phyloP scores from a whole-genome alignment of 2,797 vertebrate genomes.

The Sorex maritimensis region DNA sequence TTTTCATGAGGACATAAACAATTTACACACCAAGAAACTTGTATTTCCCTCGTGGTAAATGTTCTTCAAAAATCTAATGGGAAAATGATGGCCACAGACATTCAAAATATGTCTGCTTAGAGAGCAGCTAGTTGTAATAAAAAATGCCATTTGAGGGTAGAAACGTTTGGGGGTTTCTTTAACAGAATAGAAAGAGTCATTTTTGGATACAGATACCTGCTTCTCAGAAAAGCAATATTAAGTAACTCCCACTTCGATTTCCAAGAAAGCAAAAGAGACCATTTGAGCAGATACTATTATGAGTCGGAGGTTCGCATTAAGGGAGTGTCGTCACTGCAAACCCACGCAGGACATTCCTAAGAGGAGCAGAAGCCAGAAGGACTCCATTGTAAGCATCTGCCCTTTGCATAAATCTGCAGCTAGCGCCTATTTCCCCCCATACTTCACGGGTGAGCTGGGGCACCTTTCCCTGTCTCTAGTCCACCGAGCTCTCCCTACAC shows the following conservation, averaged over 20 bases:
- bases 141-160: slow-evolving; percentile 33
- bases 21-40: slow-evolving; percentile 72
- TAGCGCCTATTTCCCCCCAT: no score
- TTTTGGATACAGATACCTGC: slow-evolving; percentile 76
- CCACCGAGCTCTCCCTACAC: no score
- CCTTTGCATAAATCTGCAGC: no score
- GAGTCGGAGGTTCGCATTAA: slow-evolving; percentile 70
- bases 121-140: slow-evolving; percentile 42
- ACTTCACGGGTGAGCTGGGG: rapidly evolving
- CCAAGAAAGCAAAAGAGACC: slow-evolving; percentile 77
- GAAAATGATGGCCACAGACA: slow-evolving; percentile 52
- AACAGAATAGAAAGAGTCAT: slow-evolving; percentile 47
- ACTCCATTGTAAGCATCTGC: rapidly evolving
- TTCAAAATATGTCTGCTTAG: slow-evolving; percentile 60
- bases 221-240: slow-evolving; percentile 79
- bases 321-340: slow-evolving; percentile 14
- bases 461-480: not conserved
- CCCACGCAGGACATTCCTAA: not conserved
- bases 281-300: slow-evolving; percentile 69
- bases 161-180: slow-evolving; percentile 65
- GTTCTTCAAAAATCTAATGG: slow-evolving; percentile 76
- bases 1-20: slow-evolving; percentile 82
- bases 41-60: slow-evolving; percentile 72
- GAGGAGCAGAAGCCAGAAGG: not conserved
- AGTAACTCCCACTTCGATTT: slow-evolving; percentile 79